phyloP scores from a whole-genome alignment of 2,888 invertebrate genomes.

The Ischnus inquisitorius region DNA sequence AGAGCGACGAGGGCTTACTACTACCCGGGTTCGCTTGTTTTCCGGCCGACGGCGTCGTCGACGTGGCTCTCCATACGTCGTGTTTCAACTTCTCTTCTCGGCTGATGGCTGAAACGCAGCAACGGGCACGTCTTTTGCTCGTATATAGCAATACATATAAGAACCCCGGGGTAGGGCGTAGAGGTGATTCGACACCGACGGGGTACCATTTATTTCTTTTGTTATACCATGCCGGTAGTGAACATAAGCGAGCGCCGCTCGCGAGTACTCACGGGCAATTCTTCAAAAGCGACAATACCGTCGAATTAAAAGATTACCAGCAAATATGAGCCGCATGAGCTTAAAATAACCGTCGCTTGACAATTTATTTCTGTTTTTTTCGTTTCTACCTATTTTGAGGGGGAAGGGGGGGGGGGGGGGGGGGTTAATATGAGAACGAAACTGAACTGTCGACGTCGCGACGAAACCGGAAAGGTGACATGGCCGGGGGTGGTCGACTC shows the following conservation, averaged over 20 bases:
- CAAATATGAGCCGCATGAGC: neutral
- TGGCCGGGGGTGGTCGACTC: constrained; percentile 64
- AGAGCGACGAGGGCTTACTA: constrained; percentile 19
- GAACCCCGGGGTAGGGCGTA: constrained; percentile 23
- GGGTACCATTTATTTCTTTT: constrained; percentile 24
- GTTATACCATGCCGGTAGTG: neutral
- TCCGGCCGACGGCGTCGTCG: constrained; percentile 61
- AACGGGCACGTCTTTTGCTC: neutral
- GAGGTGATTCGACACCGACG: constrained; percentile 51
- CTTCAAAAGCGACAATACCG: neutral
- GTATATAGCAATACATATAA: constrained; percentile 1
- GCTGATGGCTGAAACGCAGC: constrained; percentile 17
- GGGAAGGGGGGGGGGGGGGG: too few species aligned
- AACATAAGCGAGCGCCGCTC: constrained; percentile 1
- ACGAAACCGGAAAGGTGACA: constrained; percentile 41
- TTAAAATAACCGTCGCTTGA: neutral
- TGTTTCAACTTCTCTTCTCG: constrained; percentile 60
- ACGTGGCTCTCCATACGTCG: constrained; percentile 25
- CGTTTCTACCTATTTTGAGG: neutral
- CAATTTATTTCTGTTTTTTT: neutral
- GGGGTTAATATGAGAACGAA: constrained; percentile 27
- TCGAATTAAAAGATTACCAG: constrained; percentile 12
- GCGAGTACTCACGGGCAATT: neutral
- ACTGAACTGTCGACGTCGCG: constrained; percentile 38
- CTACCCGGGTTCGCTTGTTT: constrained; percentile 69